Evolutionary conservation across 2,888 invertebrate species (phyloP).

Genomic region (Aleiodes testaceus): DNA sequence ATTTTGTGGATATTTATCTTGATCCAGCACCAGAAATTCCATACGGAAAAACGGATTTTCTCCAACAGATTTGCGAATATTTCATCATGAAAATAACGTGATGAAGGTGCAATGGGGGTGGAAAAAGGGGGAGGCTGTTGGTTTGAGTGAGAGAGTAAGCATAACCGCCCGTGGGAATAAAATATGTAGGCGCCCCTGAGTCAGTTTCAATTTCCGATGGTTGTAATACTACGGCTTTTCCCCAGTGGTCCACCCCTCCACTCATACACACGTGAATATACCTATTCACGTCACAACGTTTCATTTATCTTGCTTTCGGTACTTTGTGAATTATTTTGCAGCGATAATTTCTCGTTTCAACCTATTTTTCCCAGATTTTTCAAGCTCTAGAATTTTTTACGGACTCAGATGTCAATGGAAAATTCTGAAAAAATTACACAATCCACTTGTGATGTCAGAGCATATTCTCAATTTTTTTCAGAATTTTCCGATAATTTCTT

Average conservation of each 20-base stretch:
- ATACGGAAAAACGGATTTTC: slow-evolving; percentile 6
- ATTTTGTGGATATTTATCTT: background rate
- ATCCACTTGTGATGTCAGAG: too few species aligned
- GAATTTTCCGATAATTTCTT: too few species aligned
- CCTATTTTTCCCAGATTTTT: slow-evolving; percentile 13
- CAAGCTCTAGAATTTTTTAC: too few species aligned
- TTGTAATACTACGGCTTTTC: slow-evolving; percentile 46
- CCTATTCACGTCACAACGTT: slow-evolving; percentile 22
- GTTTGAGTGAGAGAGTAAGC: slow-evolving; percentile 24
- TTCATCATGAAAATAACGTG: slow-evolving; percentile 38
- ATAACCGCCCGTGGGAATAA: slow-evolving; percentile 48
- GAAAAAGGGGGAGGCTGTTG: background rate
- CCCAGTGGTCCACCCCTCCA: slow-evolving; percentile 36
- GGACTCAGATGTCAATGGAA: too few species aligned
- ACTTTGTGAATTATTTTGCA: slow-evolving; percentile 55
- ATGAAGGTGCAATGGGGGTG: slow-evolving; percentile 8
- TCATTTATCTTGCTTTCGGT: slow-evolving; percentile 54
- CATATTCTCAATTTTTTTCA: too few species aligned
- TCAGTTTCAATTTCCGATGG: slow-evolving; percentile 59
- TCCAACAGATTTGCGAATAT: slow-evolving; percentile 30
- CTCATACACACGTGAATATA: slow-evolving; percentile 34
- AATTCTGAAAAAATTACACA: too few species aligned
- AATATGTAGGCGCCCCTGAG: slow-evolving; percentile 50
- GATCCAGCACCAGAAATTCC: slow-evolving; percentile 21
- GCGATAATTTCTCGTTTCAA: slow-evolving; percentile 43